Evolutionary conservation across 2,113 vertebrate species (phyloP), one percentile per base, ranked within the genome.

Genomic region (Psilopogon haemacephalus): DNA sequence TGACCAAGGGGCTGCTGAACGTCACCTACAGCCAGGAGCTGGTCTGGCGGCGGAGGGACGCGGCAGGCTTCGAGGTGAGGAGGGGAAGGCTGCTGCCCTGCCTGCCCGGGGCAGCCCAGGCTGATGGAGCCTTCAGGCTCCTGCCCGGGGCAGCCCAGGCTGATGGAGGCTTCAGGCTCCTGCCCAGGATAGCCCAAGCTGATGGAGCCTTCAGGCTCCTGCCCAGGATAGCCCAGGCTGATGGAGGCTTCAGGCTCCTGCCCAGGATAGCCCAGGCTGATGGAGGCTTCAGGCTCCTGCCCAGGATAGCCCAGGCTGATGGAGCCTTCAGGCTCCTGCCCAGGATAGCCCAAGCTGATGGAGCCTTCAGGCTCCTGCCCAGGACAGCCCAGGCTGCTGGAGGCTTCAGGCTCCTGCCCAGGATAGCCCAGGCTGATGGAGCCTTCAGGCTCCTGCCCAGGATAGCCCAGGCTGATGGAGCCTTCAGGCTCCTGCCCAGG

Each of bases 61-160:
- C 27, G 17, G 91, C 95, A 3, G 42, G 42, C 42, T 99, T 99
- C 87, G 98, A 99, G 98, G 99, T 99, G 93, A 97, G 96, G 65
- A 30, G 16, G 16, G 23, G 13, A 40, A 58, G 70, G 12, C 52
- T 56, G 4, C 7, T 6, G 44, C 5, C 3, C 5, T 32, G 20
- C 52, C 46, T 19, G 64, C 15, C 4, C 23, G 24, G 17, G 38
- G 80, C 24, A 62, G 12, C 8, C 10, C n/a, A 2, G 27, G 1
- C 4, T 65, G 33, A 82, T 10, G 15, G n/a, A 23, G 59, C 40
- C 56, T 60, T 73, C 70, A 23, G 59, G 44, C 56, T 60, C 70
- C 70, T 60, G 46, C 28, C 58, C 30, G 24, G 17, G 38, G 80
- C 24, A 62, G 12, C 8, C 10, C n/a, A 2, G 27, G 1, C 4